Conservation (phyloP, 2,113 vertebrate genomes). For the Thunnus maccoyii region DNA sequence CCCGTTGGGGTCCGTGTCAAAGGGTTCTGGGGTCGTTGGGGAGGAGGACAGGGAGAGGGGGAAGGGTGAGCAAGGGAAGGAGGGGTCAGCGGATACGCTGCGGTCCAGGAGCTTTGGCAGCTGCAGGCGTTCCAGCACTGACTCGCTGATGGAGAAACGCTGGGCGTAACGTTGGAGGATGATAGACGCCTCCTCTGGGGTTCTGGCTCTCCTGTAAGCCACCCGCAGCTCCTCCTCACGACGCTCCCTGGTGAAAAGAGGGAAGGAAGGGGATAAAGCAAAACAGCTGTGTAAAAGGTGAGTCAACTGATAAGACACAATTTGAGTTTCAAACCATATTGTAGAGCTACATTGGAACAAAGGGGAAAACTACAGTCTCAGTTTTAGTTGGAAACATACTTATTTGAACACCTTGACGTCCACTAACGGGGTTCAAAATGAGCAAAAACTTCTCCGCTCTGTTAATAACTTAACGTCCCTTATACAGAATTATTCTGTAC, state of each 20-base stretch:
- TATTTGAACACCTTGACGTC: not conserved
- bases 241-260: constrained; percentile 83
- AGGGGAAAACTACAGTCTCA: not conserved
- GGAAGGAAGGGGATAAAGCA: not conserved
- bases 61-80: constrained; percentile 78
- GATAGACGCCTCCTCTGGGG: constrained; percentile 90
- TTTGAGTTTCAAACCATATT: not conserved
- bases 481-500: not conserved
- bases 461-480: too few relatives aligned
- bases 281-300: not conserved
- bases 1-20: constrained; percentile 68
- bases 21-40: constrained; percentile 78
- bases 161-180: constrained; percentile 94
- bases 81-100: constrained; percentile 93
- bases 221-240: constrained; percentile 92
- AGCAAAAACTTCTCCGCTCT: not conserved
- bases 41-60: constrained; percentile 77
- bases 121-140: constrained; percentile 92
- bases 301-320: not conserved
- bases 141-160: constrained; percentile 97
- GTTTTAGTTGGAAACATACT: too few relatives aligned
- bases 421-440: not conserved
- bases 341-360: not conserved
- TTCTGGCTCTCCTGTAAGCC: constrained; percentile 89
- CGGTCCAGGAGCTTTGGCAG: constrained; percentile 95